phyloP scores from a whole-genome alignment of 2,113 vertebrate species.

The Tamias sibiricus region DNA sequence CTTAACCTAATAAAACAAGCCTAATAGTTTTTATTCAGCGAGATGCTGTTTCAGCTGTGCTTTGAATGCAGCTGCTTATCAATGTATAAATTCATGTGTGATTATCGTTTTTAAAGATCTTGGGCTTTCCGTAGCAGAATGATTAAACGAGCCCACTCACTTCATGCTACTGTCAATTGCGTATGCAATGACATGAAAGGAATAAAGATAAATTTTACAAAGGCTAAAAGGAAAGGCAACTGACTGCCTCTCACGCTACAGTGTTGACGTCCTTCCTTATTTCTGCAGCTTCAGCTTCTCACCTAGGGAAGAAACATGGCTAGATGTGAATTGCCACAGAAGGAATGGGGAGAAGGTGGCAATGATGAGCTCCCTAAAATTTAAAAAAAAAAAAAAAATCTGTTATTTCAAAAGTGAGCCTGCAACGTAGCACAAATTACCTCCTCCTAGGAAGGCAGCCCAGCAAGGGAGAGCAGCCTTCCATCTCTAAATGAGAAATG shows the following conservation, averaged over 20 bases:
- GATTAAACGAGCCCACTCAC: conserved; percentile 34
- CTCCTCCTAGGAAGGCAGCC: not conserved
- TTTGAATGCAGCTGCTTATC: conserved; percentile 61
- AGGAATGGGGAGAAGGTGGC: not conserved
- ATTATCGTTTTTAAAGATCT: conserved; percentile 62
- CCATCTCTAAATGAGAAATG: not conserved
- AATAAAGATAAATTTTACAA: not conserved
- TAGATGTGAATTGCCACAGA: conserved; percentile 40
- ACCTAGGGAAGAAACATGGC: conserved; percentile 45
- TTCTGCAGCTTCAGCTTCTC: conserved; percentile 66
- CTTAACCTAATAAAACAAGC: conserved; percentile 65
- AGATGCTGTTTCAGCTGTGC: conserved; percentile 59
- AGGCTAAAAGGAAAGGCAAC: not conserved
- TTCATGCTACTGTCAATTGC: conserved; percentile 49
- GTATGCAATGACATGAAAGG: conserved; percentile 49
- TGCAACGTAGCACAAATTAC: not conserved
- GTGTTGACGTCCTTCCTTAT: conserved; percentile 20
- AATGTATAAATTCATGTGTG: conserved; percentile 47
- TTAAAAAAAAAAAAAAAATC: not conserved
- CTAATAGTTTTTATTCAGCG: conserved; percentile 71
- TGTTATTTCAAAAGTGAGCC: not conserved
- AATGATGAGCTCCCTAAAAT: not conserved
- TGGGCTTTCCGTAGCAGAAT: conserved; percentile 48
- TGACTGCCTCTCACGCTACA: not conserved
- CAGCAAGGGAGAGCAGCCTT: not conserved